These are phyloP conservation scores for Dinocampus coccinellae DNA, from an alignment of 2,888 invertebrate genomes.

Conservation along the genomic window DNA sequence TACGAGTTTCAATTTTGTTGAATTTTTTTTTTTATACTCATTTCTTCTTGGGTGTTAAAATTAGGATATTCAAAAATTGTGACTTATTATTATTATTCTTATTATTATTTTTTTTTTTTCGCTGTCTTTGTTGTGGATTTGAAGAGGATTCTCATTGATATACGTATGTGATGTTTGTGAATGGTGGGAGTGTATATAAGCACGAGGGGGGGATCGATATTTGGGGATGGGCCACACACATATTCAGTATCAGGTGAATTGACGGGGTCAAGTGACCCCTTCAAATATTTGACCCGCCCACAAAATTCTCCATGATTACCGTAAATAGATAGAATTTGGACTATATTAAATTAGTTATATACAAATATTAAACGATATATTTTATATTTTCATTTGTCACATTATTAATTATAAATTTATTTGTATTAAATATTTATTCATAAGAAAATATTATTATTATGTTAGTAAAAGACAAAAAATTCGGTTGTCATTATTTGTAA, in stretches of 20 bases:
- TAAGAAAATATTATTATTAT: too few relatives aligned
- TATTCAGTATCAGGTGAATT: constrained; percentile 43
- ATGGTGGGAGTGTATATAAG: neutral
- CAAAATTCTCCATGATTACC: constrained; percentile 26
- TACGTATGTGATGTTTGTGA: neutral
- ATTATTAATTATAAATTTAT: too few relatives aligned
- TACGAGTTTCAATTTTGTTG: neutral
- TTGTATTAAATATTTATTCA: too few relatives aligned
- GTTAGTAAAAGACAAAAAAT: too few relatives aligned
- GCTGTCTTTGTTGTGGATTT: neutral
- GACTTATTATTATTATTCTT: too few relatives aligned
- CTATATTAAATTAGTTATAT: neutral
- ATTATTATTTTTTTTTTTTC: neutral
- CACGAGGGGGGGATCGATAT: constrained; percentile 32
- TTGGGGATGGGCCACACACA: constrained; percentile 16
- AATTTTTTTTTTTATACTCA: neutral
- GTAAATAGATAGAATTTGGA: constrained; percentile 32
- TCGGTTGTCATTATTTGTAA: too few relatives aligned
- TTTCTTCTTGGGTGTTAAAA: neutral
- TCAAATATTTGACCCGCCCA: constrained; percentile 41
- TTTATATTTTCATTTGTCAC: too few relatives aligned
- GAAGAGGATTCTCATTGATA: neutral
- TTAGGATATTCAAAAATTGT: too few relatives aligned
- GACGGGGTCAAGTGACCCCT: constrained; percentile 44
- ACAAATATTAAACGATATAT: constrained; percentile 17